phyloP scores from a whole-genome alignment of 2,888 invertebrate genomes.

The Cynaeus angustus region DNA sequence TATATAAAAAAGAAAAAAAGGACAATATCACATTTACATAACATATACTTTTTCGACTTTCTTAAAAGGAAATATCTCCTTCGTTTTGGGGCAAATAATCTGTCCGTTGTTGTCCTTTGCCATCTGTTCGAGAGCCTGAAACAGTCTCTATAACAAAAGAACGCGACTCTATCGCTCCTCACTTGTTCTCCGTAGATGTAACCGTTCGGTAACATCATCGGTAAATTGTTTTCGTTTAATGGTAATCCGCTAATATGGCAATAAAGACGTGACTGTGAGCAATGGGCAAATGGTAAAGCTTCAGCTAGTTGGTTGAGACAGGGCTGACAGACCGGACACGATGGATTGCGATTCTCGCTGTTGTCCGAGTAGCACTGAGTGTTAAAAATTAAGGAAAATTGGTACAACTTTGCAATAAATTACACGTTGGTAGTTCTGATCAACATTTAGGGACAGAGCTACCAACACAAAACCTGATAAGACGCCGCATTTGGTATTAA shows the following conservation, averaged over 20 bases:
- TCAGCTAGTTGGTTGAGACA: slow-evolving; percentile 90
- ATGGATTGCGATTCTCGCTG: slow-evolving; percentile 81
- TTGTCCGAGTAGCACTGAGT: slow-evolving; percentile 82
- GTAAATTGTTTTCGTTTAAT: slow-evolving; percentile 97
- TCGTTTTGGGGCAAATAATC: slow-evolving; percentile 95
- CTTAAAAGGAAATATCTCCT: slow-evolving; percentile 91
- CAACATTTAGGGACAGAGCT: no score
- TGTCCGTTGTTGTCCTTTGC: slow-evolving; percentile 92
- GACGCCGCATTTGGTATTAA: slow-evolving; percentile 62
- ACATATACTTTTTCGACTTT: slow-evolving; percentile 98
- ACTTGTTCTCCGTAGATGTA: slow-evolving; percentile 96
- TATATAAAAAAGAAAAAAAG: slow-evolving; percentile 13
- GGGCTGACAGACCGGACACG: slow-evolving; percentile 95
- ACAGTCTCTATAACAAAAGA: slow-evolving; percentile 45
- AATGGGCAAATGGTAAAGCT: slow-evolving; percentile 94
- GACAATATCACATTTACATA: slow-evolving; percentile 79
- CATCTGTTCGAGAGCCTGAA: slow-evolving; percentile 91
- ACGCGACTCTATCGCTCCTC: slow-evolving; percentile 49
- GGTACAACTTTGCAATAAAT: no score
- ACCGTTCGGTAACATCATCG: slow-evolving; percentile 99
- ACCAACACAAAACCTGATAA: neutral
- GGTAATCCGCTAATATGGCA: slow-evolving; percentile 93
- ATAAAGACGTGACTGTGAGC: slow-evolving; percentile 95
- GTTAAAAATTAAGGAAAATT: slow-evolving; percentile 66
- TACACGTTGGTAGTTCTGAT: no score